Base-by-base conservation (phyloP, 2,113 vertebrate species). In the Cheirogaleus medius region DNA sequence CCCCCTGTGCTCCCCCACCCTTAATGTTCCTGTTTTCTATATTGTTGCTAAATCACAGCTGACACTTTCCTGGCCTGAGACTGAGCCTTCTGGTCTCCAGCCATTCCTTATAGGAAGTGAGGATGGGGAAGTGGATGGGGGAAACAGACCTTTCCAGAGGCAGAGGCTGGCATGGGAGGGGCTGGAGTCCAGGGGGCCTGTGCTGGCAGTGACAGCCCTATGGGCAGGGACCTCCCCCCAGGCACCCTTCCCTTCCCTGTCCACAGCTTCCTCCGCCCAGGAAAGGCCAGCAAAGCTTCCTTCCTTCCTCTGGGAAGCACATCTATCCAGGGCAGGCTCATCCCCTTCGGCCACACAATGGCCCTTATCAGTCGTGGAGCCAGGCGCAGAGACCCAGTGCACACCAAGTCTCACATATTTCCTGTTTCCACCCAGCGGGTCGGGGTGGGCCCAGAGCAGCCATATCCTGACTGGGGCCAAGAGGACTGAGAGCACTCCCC, bases 301-400 rank as follows among this genome's bases (percentile, higher is more conserved):
- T 98, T 98, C 97, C 98, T 99, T 98, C 98, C 97, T 98, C 96
- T 90, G 92, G 98, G 97, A 98, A 98, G 93, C 98, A 98, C 87
- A 98, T 99, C 98, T 97, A 98, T 98, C 97, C 81, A 98, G 94
- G 32, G 96, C 96, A 98, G 97, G 97, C 98, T 98, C 98, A 98
- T 99, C 98, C 91, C 90, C 68, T 77, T 98, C 97, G 97, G 96
- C 49, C 95, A 98, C 98, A 99, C 99, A 99, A 99, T 99, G 96
- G 99, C 90, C 90, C 98, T 99, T 99, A 99, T 99, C 99, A 97
- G 96, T 97, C 0, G 3, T 98, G 98, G 99, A 99, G 99, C 98
- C 98, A 98, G 98, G 98, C 96, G 60, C 92, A 95, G 91, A 97
- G 98, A 98, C 91, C 81, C 81, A 93, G 93, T 49, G 94, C 74